phyloP scores from a whole-genome alignment of 2,797 vertebrate species.

The Pterois miles region DNA sequence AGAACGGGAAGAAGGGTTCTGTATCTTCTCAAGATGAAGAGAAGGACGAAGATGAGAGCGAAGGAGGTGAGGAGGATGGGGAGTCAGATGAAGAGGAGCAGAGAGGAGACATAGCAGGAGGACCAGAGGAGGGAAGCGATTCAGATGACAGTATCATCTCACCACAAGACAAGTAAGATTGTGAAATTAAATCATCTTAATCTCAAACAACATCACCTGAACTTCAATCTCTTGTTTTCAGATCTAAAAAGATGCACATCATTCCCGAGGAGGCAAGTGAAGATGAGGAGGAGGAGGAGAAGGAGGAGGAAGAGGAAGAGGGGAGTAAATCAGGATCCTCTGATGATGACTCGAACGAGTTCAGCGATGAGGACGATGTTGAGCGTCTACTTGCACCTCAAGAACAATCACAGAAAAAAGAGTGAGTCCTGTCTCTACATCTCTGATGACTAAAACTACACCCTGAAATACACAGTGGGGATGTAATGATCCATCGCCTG shows the following conservation, averaged over 20 bases:
- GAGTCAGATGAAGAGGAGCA: conserved; percentile 32
- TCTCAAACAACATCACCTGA: not conserved
- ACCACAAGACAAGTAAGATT: conserved; percentile 58
- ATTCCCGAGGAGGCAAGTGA: conserved; percentile 52
- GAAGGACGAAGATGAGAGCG: conserved; percentile 11
- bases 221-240: conserved; percentile 10
- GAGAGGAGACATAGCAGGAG: not conserved
- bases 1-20: conserved; percentile 19
- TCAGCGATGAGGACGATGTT: conserved; percentile 69
- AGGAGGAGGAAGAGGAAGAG: conserved; percentile 45
- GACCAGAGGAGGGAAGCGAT: conserved; percentile 53
- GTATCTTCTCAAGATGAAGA: conserved; percentile 47
- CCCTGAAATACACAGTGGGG: fast-evolving
- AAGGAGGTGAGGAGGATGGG: conserved; percentile 15
- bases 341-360: conserved; percentile 23
- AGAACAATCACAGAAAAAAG: conserved; percentile 26
- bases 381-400: conserved; percentile 79
- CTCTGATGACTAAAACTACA: not conserved
- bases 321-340: conserved; percentile 39
- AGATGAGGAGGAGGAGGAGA: conserved; percentile 30
- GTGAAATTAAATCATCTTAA: not conserved
- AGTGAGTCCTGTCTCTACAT: conserved; percentile 54
- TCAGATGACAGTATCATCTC: conserved; percentile 75
- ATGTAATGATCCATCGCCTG: no score
- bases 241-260: conserved; percentile 38